Evolutionary conservation across 1,140 invertebrate species (phyloP).

Genomic region (Pseudomyrmex gracilis): DNA sequence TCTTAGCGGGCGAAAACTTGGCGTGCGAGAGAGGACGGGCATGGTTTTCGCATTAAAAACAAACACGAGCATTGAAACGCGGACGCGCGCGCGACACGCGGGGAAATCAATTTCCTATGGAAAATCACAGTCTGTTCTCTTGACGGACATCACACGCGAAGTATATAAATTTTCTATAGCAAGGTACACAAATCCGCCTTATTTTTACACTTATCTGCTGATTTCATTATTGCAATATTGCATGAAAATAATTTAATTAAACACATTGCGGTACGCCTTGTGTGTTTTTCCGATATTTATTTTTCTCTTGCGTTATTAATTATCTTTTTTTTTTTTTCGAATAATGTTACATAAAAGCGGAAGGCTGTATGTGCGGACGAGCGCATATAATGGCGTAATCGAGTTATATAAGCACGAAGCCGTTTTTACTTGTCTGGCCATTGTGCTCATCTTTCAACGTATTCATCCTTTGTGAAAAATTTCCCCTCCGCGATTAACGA

Average conservation of each 20-base stretch:
- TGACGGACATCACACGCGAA: not conserved
- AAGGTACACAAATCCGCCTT: no score
- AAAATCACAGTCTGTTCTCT: not conserved
- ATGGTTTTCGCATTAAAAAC: not conserved
- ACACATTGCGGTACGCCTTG: not conserved
- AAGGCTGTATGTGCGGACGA: not conserved
- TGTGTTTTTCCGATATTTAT: not conserved
- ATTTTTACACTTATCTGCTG: no score
- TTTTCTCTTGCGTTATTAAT: not conserved
- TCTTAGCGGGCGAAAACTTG: constrained; percentile 31
- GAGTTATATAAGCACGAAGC: constrained; percentile 65
- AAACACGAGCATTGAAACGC: not conserved
- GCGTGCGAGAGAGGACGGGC: not conserved
- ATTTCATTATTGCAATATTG: no score
- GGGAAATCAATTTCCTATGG: not conserved
- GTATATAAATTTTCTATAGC: no score
- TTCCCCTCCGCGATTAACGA: constrained; percentile 67
- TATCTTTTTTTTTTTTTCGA: not conserved
- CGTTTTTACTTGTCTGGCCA: constrained; percentile 64
- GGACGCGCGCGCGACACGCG: not conserved
- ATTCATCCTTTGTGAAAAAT: constrained; percentile 68
- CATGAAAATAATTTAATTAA: not conserved
- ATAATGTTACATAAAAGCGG: constrained; percentile 6
- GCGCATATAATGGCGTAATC: constrained; percentile 29
- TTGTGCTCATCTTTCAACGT: constrained; percentile 52